phyloP scores from a whole-genome alignment of 2,888 invertebrate species.

The Sphaerophoria taeniata region DNA sequence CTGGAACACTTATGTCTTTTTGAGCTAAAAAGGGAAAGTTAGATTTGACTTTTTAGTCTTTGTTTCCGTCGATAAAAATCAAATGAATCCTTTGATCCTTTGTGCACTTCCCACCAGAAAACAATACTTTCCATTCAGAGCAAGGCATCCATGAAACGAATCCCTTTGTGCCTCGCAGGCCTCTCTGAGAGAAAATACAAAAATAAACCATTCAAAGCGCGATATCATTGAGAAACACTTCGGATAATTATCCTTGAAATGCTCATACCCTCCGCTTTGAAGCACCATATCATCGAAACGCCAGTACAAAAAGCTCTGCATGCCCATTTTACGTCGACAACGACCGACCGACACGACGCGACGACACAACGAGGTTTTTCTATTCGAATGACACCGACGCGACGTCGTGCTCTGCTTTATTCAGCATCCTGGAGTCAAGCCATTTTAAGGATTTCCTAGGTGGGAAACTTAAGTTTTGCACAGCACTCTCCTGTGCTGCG shows the following conservation, averaged over 20 bases:
- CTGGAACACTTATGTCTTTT: too few relatives aligned
- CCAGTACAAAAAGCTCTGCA: slow-evolving; percentile 30
- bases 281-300: slow-evolving; percentile 27
- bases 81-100: too few relatives aligned
- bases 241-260: slow-evolving; percentile 63
- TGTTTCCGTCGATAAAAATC: too few relatives aligned
- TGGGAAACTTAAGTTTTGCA: slow-evolving; percentile 52
- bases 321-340: slow-evolving; percentile 2
- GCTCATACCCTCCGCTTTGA: slow-evolving; percentile 10
- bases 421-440: not conserved
- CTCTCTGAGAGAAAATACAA: too few relatives aligned
- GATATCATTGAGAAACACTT: slow-evolving; percentile 68
- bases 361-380: not conserved
- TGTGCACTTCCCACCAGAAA: too few relatives aligned
- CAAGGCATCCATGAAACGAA: too few relatives aligned
- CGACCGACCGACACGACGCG: too few relatives aligned
- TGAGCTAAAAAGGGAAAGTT: too few relatives aligned
- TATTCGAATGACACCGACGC: too few relatives aligned
- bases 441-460: slow-evolving; percentile 64
- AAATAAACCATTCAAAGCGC: not conserved
- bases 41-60: too few relatives aligned
- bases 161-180: too few relatives aligned
- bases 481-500: slow-evolving; percentile 37
- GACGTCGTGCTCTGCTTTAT: not conserved
- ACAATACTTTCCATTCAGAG: too few relatives aligned